Percentiles rank a stretch among this genome's conserved stretches.
Evolutionary conservation across 92 coral and sea anemone genomes (phyloP).

Genomic region (Blastomussa wellsi): DNA sequence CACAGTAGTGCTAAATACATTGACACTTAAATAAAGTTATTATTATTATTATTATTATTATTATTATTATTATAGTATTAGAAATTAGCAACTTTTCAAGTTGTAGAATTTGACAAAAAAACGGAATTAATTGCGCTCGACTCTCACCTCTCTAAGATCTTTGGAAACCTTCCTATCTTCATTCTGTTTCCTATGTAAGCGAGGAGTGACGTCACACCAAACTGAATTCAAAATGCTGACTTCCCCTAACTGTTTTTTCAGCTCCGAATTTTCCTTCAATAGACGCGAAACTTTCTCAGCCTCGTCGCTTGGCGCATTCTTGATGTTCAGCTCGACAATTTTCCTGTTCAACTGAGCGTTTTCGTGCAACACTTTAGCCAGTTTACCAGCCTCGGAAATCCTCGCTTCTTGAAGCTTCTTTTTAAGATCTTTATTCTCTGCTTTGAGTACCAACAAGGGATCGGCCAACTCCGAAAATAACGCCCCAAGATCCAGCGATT

Average conservation of each 20-base stretch:
- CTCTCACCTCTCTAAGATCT: slow-evolving; percentile 73
- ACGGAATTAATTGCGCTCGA: no score
- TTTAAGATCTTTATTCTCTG: slow-evolving; percentile 66
- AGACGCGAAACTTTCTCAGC: slow-evolving; percentile 64
- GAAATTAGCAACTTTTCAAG: no score
- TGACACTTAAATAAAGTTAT: no score
- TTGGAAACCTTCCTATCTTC: slow-evolving; percentile 55
- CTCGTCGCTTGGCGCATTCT: slow-evolving; percentile 44
- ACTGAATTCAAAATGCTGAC: slow-evolving; percentile 84
- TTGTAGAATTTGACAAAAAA: no score
- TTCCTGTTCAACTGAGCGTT: slow-evolving; percentile 73
- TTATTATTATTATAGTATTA: no score
- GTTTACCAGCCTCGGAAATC: slow-evolving; percentile 74
- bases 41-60: no score
- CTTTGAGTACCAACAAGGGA: slow-evolving; percentile 47
- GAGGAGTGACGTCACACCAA: slow-evolving; percentile 67
- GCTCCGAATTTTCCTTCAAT: slow-evolving; percentile 70
- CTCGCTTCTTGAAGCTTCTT: slow-evolving; percentile 63
- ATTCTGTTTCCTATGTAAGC: slow-evolving; percentile 49
- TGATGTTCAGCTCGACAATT: slow-evolving; percentile 57
- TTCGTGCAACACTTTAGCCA: slow-evolving; percentile 75
- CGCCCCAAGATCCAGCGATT: slow-evolving; percentile 28
- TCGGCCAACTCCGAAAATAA: slow-evolving; percentile 25
- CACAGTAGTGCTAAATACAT: no score
- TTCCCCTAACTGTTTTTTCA: slow-evolving; percentile 82